A percentile compares a stretch with the other conserved stretches of the same genome.
phyloP scores from a whole-genome alignment of 2,797 vertebrate genomes.

The Myotis pilosus region DNA sequence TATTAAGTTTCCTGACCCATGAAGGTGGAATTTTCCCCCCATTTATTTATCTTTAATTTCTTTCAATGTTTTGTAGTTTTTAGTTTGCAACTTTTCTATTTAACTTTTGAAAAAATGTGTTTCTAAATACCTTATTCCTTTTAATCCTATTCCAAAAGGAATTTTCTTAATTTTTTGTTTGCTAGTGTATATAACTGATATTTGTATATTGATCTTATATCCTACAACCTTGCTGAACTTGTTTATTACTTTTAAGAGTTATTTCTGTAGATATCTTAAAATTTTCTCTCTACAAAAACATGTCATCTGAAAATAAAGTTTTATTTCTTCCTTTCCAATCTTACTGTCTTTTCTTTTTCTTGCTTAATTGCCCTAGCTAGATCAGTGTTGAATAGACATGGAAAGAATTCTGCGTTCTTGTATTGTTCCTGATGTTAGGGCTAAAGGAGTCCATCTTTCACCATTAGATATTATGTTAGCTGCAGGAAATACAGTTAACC shows the following conservation, averaged over 20 bases:
- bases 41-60: conserved; percentile 36
- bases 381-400: background rate
- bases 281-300: background rate
- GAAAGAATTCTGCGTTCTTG: background rate
- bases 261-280: background rate
- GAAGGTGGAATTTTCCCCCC: background rate
- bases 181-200: background rate
- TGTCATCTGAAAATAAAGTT: background rate
- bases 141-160: background rate
- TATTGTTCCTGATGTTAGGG: conserved; percentile 5
- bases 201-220: background rate
- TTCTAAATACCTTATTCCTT: background rate
- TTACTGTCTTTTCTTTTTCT: conserved; percentile 35
- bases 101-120: background rate
- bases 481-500: background rate
- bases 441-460: conserved; percentile 20
- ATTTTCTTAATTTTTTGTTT: background rate
- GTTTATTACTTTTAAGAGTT: background rate
- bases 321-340: conserved; percentile 9
- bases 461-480: background rate
- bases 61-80: background rate
- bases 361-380: background rate
- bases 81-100: background rate
- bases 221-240: background rate
- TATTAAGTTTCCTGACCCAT: background rate